Evolutionary conservation across 2,113 vertebrate species (phyloP), one percentile per base, ranked within the genome.

Genomic region (Malurus melanocephalus): DNA sequence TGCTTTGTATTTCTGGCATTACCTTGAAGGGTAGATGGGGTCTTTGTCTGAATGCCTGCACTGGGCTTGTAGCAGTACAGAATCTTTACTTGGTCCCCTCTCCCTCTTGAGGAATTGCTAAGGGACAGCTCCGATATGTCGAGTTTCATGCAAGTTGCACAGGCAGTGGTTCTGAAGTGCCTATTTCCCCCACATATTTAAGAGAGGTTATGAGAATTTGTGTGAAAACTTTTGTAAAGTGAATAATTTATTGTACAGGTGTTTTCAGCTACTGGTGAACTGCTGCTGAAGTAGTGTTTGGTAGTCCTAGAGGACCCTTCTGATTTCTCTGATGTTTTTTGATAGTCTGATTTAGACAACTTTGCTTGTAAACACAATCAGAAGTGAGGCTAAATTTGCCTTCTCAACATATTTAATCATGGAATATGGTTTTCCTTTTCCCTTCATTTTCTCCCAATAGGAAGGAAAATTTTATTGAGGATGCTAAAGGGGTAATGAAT

Each of bases 1-100:
- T n/a, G 6, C 1, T 35, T 7, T 26, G 35, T 7, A 0, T 64
- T 72, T 52, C 56, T 32, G 1, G 57, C 9, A 15, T 19, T 85
- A 24, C 10, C 5, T 35, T 20, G 17, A 19, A 16, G 48, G 32
- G 28, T 21, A 15, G 6, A 3, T 27, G 59, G 30, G 9, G 7
- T 20, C 21, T 59, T 42, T 51, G 35, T 52, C 66, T 59, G 40
- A 82, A 38, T 46, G 46, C 28, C 26, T 72, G 75, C 8, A 0
- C 28, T 46, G 53, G 30, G 7, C 42, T 60, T 30, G 35, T 45
- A 16, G 24, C 28, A 13, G 42, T 14, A 3, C 17, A 51, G 49
- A 48, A 30, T 33, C 45, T 42, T 68, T 5, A 0, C 9, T 73
- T 42, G 59, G 28, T 64, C 11, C 14, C 52, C 28, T 85, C 33